phyloP scores from a whole-genome alignment of 2,113 vertebrate species.

The Chamaetylas fuelleborni region DNA sequence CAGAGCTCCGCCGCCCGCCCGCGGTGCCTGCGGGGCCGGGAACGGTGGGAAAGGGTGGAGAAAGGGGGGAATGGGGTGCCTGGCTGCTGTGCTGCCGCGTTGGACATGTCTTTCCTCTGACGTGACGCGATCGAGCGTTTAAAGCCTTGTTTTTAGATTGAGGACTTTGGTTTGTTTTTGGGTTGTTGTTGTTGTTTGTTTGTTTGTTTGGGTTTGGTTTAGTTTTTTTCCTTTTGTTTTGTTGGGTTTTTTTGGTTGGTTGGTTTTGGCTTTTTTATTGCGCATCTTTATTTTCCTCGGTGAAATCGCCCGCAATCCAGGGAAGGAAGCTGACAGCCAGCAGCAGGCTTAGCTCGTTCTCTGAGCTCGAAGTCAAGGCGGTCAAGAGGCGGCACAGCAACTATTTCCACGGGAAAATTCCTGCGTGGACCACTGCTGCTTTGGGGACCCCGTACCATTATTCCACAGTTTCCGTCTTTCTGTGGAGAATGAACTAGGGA shows the following conservation, averaged over 20 bases:
- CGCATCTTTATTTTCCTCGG: background rate
- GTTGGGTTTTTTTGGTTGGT: background rate
- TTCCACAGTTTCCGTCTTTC: background rate
- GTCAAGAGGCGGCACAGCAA: background rate
- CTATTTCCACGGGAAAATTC: background rate
- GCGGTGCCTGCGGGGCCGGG: background rate
- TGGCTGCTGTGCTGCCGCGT: background rate
- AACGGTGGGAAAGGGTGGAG: rapidly evolving
- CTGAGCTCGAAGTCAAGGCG: background rate
- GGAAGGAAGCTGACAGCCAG: background rate
- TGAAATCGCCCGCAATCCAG: background rate
- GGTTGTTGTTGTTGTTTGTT: background rate
- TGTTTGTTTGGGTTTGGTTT: background rate
- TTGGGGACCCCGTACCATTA: background rate
- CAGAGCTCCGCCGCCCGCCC: background rate
- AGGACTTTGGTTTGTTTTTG: background rate
- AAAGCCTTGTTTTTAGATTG: background rate
- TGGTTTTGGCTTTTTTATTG: background rate
- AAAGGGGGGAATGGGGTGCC: no score
- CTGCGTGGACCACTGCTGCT: background rate
- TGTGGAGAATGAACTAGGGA: background rate
- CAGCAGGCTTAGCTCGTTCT: background rate
- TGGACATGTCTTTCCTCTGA: background rate
- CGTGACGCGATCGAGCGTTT: background rate
- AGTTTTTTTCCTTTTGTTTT: background rate